Percentiles rank a stretch among this genome's conserved stretches.
Conservation (phyloP, 2,797 vertebrate genomes). For the Sebastes nivosus region DNA sequence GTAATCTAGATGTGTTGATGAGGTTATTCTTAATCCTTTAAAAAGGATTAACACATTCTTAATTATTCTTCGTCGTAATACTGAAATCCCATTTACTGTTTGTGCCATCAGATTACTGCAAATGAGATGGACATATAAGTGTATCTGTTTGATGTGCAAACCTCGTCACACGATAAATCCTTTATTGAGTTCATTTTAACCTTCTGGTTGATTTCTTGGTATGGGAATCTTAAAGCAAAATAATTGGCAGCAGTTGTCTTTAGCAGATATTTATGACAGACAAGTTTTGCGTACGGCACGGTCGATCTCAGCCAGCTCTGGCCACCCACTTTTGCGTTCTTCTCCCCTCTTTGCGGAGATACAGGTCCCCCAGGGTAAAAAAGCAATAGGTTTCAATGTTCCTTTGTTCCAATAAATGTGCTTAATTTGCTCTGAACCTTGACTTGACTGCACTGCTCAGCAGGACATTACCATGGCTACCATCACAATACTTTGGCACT, state of each 20-base stretch:
- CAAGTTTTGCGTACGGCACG: neutral
- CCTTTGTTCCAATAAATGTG: neutral
- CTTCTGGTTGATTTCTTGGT: neutral
- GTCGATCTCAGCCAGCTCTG: neutral
- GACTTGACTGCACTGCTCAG: neutral
- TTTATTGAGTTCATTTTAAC: neutral
- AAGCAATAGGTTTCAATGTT: no score
- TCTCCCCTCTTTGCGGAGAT: neutral
- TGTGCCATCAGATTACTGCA: neutral
- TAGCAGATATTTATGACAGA: neutral
- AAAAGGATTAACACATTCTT: neutral
- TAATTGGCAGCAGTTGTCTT: neutral
- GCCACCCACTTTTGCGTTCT: neutral
- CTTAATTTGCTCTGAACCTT: neutral
- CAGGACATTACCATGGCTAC: neutral
- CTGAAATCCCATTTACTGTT: neutral
- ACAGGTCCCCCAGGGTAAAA: no score
- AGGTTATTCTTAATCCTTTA: neutral
- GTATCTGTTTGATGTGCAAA: slow-evolving; percentile 12
- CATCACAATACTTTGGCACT: neutral
- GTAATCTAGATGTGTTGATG: neutral
- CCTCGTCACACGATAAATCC: neutral
- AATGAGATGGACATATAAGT: neutral
- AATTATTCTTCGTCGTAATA: neutral
- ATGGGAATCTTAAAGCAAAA: no score